Evolutionary conservation across 2,888 invertebrate genomes (phyloP), one percentile per base, ranked within the genome.

Genomic region (Phlogophora meticulosa): DNA sequence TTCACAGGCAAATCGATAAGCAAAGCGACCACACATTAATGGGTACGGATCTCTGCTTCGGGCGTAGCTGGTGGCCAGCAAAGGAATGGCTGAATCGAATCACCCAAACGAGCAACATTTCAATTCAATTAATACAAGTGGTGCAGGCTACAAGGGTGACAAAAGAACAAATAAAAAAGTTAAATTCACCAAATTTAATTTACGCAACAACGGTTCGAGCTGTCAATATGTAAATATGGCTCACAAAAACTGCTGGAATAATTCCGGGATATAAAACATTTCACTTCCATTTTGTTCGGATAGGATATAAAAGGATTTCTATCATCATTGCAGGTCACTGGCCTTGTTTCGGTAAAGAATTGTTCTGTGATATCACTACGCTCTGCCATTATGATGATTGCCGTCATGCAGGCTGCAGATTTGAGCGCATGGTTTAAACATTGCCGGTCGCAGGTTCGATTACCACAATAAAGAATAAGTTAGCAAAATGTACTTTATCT

Each of bases 181-280:
- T 40, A 69, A 72, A 68, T 63, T 32, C 43, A 58, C 17, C 46
- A 57, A 75, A 70, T 80, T 81, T 67, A 81, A 80, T 76, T 82
- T 56, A 66, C 60, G 60, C 62, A 60, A 65, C 69, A 70, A 42
- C 63, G 76, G 57, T 51, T 53, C 17, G 62, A 46, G 67, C 75
- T 58, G 78, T 82, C 76, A 72, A 65, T 80, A 81, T 80, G 80
- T 76, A 72, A 81, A 80, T 80, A 68, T 66, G 65, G 57, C 24
- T 65, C 69, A 55, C 68, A 64, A 65, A 68, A 68, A 65, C 65
- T 51, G 68, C 28, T 51, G 46, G 62, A 58, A 69, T 75, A 67
- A 70, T 77, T 64, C 38, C 58, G n/a, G 46, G 22, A 55, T 28
- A 72, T 59, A 64, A 60, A 72, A 77, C 52, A 65, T 59, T 77